phyloP scores from a whole-genome alignment of 92 coral and sea anemone species.

The Epizoanthus ramosus region DNA sequence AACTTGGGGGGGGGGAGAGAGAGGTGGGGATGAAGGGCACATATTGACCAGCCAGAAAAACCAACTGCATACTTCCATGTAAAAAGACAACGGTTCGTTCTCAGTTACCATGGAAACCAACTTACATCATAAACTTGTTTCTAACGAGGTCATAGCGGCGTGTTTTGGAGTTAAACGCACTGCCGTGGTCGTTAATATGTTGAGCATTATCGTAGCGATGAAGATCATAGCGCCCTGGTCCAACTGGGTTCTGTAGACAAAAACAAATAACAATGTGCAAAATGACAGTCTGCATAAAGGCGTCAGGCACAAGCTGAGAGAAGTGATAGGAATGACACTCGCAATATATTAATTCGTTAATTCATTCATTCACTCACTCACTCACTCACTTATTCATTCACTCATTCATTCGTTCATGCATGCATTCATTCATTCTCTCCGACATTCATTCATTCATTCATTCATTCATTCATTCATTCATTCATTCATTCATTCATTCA shows the following conservation, averaged over 20 bases:
- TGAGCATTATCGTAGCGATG: constrained; percentile 85
- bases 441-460: not conserved
- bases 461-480: not conserved
- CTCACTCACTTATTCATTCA: not conserved
- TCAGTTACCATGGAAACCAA: constrained; percentile 6
- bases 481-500: not conserved
- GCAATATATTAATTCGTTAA: too few relatives aligned
- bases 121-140: constrained; percentile 95
- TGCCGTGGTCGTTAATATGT: constrained; percentile 85
- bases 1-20: too few relatives aligned
- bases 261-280: not conserved
- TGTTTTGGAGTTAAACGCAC: constrained; percentile 91
- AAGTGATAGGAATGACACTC: too few relatives aligned
- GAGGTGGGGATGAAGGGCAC: too few relatives aligned
- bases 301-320: not conserved
- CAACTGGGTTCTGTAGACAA: constrained; percentile 89
- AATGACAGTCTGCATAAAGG: too few relatives aligned
- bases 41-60: too few relatives aligned
- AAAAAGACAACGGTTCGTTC: not conserved
- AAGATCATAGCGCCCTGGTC: constrained; percentile 92
- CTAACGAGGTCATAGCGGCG: constrained; percentile 80
- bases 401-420: not conserved
- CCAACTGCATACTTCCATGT: too few relatives aligned
- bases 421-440: not conserved
- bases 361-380: not conserved